Evolutionary conservation across 2,113 vertebrate species (phyloP).

Genomic region (Zapornia atra): DNA sequence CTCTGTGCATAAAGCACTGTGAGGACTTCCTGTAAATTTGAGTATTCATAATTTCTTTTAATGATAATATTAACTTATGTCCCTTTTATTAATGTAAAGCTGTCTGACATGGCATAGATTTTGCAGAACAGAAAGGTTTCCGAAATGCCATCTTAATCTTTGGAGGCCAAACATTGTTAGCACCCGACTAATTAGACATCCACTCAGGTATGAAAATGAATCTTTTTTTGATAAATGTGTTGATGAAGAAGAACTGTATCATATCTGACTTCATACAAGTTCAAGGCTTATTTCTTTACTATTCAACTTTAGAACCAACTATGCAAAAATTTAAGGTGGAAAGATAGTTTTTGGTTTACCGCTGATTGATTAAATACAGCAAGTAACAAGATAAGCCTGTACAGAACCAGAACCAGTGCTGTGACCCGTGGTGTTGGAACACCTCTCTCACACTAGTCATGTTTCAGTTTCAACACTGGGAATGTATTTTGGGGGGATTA

Average conservation of each 20-base stretch:
- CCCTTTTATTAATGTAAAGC: neutral
- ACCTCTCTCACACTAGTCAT: neutral
- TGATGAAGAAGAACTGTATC: neutral
- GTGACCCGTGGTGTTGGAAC: neutral
- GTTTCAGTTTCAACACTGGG: neutral
- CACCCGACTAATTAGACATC: neutral
- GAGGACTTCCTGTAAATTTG: neutral
- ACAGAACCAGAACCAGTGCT: accelerated
- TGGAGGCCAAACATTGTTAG: neutral
- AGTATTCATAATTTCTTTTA: conserved; percentile 1
- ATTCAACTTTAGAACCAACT: neutral
- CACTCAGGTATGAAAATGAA: neutral
- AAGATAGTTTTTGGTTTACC: neutral
- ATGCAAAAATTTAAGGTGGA: neutral
- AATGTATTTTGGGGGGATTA: neutral
- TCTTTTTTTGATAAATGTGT: neutral
- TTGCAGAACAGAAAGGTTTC: neutral
- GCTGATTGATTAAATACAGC: neutral
- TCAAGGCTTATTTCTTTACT: neutral
- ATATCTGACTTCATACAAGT: neutral
- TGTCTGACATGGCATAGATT: neutral
- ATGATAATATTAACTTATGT: neutral
- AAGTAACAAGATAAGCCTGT: neutral
- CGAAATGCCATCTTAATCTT: neutral
- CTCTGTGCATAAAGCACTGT: neutral